phyloP scores from a whole-genome alignment of 1,140 invertebrate species.

The Pentalonia nigronervosa region DNA sequence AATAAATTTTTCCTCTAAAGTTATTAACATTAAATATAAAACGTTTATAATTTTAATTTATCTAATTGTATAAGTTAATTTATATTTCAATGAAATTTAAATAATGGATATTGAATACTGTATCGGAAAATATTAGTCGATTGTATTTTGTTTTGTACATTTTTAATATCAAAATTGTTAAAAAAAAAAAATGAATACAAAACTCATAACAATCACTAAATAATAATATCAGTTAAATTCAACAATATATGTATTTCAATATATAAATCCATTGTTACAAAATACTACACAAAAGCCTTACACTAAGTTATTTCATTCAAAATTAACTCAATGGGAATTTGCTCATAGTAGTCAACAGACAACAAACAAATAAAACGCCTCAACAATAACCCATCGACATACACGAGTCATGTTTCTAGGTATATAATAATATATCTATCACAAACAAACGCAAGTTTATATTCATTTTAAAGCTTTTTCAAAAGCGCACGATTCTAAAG shows the following conservation, averaged over 20 bases:
- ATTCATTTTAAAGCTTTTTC: constrained; percentile 2
- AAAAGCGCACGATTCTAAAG: not conserved
- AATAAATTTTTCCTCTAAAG: not conserved
- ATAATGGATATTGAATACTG: not conserved
- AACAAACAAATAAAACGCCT: not conserved
- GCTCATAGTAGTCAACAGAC: not conserved
- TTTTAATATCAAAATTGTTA: not conserved
- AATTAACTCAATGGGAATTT: not conserved
- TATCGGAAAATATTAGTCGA: not conserved
- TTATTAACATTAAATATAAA: not conserved
- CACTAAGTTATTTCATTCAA: not conserved
- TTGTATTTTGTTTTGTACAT: not conserved
- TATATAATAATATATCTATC: not conserved
- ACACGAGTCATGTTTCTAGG: constrained; percentile 7
- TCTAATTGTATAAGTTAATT: not conserved
- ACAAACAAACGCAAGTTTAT: not conserved
- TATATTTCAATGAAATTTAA: not conserved
- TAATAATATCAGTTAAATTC: not conserved
- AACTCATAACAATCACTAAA: not conserved
- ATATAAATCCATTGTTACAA: not conserved
- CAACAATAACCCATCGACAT: not conserved
- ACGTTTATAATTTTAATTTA: not conserved
- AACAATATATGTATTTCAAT: not conserved
- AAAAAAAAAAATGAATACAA: not conserved
- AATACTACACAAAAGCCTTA: not conserved